A percentile compares a stretch with the other conserved stretches of the same genome.
Conservation (phyloP, 1,140 invertebrate species). For the Lethrus apterus region DNA sequence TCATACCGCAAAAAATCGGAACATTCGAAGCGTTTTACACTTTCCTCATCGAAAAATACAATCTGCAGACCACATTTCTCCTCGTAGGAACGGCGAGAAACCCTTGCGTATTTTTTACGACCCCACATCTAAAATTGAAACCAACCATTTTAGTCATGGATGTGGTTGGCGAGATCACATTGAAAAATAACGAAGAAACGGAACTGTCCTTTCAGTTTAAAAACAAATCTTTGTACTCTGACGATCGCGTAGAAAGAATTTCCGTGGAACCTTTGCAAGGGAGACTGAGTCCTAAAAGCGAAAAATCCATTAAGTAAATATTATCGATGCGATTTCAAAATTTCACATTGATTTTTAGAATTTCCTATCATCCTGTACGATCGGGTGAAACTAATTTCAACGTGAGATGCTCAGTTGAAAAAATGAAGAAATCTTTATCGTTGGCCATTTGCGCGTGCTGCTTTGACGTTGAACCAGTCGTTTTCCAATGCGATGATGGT, state of each 20-base stretch:
- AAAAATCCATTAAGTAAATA: conserved; percentile 25
- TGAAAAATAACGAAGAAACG: conserved; percentile 40
- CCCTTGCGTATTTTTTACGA: conserved; percentile 36
- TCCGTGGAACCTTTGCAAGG: conserved; percentile 38
- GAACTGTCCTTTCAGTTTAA: conserved; percentile 35
- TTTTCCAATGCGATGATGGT: conserved; percentile 18
- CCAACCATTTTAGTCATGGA: conserved; percentile 34
- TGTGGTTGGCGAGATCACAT: conserved; percentile 23
- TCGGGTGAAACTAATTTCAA: conserved; percentile 37
- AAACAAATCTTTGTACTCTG: conserved; percentile 34
- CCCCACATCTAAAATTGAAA: conserved; percentile 33
- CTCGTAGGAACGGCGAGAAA: conserved; percentile 40
- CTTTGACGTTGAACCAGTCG: conserved; percentile 30
- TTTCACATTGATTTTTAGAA: conserved; percentile 27
- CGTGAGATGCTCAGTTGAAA: conserved; percentile 39
- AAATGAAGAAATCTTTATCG: conserved; percentile 36
- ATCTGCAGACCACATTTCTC: conserved; percentile 37
- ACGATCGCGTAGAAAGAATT: conserved; percentile 35
- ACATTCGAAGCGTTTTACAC: conserved; percentile 42
- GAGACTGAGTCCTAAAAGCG: conserved; percentile 29
- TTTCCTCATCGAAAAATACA: conserved; percentile 40
- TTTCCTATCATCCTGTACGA: conserved; percentile 35
- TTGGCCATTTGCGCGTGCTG: conserved; percentile 33
- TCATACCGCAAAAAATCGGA: conserved; percentile 38
- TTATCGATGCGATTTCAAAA: background rate